Conservation (phyloP, 2,113 vertebrate genomes). For the Sus scrofa region DNA sequence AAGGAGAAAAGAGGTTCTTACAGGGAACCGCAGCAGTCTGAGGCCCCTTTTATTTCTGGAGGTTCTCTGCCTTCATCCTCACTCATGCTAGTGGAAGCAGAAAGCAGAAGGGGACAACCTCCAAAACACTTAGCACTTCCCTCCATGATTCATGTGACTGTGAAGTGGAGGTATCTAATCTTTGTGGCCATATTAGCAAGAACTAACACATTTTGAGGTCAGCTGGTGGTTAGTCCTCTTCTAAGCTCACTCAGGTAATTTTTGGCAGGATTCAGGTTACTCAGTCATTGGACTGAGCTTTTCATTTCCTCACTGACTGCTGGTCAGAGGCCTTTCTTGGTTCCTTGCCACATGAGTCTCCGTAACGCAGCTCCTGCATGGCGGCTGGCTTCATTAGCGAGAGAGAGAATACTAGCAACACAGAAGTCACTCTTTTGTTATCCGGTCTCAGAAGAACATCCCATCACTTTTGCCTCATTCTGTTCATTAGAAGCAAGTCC, state of each 20-base stretch:
- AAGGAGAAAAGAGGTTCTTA: not conserved
- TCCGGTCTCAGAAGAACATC: not conserved
- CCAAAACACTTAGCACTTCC: not conserved
- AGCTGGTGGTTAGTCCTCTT: not conserved
- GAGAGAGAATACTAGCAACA: not conserved
- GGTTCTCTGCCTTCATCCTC: not conserved
- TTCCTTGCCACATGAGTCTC: not conserved
- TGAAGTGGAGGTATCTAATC: not conserved
- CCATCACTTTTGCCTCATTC: not conserved
- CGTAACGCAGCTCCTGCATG: not conserved
- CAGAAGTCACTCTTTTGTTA: not conserved
- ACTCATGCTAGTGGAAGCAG: not conserved
- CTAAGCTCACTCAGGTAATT: not conserved
- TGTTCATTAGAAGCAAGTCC: not conserved
- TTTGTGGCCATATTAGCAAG: not conserved
- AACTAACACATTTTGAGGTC: not conserved
- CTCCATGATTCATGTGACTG: not conserved
- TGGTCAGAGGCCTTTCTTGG: not conserved
- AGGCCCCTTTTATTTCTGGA: not conserved
- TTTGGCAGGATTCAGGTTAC: not conserved
- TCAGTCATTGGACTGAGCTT: not conserved
- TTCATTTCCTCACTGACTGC: not conserved
- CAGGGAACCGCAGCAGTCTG: not conserved
- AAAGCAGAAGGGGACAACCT: not conserved
- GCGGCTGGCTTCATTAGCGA: not conserved